A percentile compares a stretch with the other conserved stretches of the same genome.
Conservation (phyloP, 2,888 invertebrate species). For the Ophion slaviceki region DNA sequence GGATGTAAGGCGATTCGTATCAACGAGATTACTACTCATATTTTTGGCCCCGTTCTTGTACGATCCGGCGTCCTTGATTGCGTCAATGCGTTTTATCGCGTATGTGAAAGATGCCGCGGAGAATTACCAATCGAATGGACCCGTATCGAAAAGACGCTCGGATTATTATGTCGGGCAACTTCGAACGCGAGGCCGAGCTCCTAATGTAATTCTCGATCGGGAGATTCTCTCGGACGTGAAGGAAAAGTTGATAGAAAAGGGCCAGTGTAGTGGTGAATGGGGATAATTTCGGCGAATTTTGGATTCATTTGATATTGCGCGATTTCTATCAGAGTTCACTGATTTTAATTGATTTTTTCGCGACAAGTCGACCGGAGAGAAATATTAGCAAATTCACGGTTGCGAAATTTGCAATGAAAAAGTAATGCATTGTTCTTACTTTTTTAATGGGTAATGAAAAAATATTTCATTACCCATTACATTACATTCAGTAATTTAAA, state of each 20-base stretch:
- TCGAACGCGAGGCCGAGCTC: neutral
- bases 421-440: no score
- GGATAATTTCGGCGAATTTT: no score
- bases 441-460: no score
- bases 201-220: neutral
- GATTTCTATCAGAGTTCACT: no score
- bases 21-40: slow-evolving; percentile 42
- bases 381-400: no score
- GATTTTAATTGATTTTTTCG: no score
- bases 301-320: no score
- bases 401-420: no score
- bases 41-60: slow-evolving; percentile 7
- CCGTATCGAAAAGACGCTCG: neutral
- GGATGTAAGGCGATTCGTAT: slow-evolving; percentile 44
- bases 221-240: neutral
- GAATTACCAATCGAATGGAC: slow-evolving; percentile 25
- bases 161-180: slow-evolving; percentile 12
- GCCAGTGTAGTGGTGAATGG: neutral
- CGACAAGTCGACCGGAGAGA: no score
- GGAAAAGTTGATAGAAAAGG: neutral
- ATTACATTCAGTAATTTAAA: no score
- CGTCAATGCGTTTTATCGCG: slow-evolving; percentile 26
- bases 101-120: neutral
- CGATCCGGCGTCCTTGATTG: slow-evolving; percentile 10
- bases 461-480: no score